Evolutionary conservation across 2,113 vertebrate genomes (phyloP).

Genomic region (Argyrosomus japonicus): DNA sequence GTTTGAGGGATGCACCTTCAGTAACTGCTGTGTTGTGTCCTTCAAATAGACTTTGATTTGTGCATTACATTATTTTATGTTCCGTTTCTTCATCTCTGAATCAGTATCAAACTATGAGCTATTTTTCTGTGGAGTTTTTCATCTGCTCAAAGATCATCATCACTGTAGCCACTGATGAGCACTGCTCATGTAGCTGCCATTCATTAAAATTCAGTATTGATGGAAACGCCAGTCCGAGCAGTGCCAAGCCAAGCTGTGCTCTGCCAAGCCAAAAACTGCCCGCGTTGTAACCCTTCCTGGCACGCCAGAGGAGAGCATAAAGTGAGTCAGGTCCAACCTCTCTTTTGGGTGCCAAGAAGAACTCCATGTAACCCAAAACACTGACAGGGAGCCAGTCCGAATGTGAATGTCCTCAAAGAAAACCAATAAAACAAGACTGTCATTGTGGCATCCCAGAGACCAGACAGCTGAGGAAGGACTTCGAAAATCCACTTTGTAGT

Average conservation of each 20-base stretch:
- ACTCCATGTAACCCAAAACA: slow-evolving; percentile 77
- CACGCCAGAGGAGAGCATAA: slow-evolving; percentile 67
- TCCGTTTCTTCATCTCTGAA: slow-evolving; percentile 20
- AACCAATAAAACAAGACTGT: slow-evolving; percentile 81
- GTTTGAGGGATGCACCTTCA: slow-evolving; percentile 29
- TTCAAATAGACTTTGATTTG: not conserved
- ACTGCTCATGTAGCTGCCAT: slow-evolving; percentile 65
- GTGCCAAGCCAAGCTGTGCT: slow-evolving; percentile 75
- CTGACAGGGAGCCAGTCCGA: slow-evolving; percentile 74
- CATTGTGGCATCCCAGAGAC: slow-evolving; percentile 79
- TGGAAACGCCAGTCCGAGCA: slow-evolving; percentile 66
- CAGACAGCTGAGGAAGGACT: slow-evolving; percentile 63
- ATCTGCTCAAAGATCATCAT: slow-evolving; percentile 44
- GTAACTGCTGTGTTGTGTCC: not conserved
- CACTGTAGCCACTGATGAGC: slow-evolving; percentile 62
- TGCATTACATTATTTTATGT: not conserved
- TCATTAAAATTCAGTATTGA: slow-evolving; percentile 76
- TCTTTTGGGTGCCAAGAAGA: slow-evolving; percentile 79
- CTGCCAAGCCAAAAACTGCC: slow-evolving; percentile 78
- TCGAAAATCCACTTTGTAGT: slow-evolving; percentile 68
- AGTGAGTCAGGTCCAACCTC: slow-evolving; percentile 74
- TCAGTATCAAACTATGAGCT: slow-evolving; percentile 12
- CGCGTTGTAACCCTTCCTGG: slow-evolving; percentile 74
- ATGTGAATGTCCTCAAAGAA: slow-evolving; percentile 81
- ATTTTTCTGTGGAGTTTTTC: slow-evolving; percentile 17